Percentiles rank a stretch among this genome's conserved stretches.
phyloP scores from a whole-genome alignment of 2,888 invertebrate genomes.

The Xestia c-nigrum region DNA sequence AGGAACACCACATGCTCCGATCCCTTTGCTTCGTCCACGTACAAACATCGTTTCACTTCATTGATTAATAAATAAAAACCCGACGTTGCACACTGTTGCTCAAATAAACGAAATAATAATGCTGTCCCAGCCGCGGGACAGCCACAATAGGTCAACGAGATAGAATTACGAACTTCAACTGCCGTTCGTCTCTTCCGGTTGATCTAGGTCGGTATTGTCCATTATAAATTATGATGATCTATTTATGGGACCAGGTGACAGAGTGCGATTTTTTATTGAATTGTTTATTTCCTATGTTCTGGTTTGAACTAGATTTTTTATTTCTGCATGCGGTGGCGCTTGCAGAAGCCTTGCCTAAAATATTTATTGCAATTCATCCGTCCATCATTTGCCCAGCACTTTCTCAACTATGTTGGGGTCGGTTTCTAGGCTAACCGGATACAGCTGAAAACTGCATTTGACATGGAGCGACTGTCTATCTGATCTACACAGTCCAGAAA shows the following conservation, averaged over 20 bases:
- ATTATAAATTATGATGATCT: constrained; percentile 34
- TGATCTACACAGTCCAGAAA: neutral
- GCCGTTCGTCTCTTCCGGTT: constrained; percentile 38
- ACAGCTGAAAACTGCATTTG: neutral
- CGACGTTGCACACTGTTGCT: constrained; percentile 9
- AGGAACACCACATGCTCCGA: neutral
- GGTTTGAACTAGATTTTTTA: neutral
- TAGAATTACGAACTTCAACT: constrained; percentile 46
- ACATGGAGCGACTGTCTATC: neutral
- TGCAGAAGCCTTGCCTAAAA: neutral
- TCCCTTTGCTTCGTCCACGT: neutral
- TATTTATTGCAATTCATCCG: neutral
- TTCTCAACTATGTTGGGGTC: neutral
- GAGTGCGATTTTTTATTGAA: constrained; percentile 12
- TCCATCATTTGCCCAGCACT: neutral
- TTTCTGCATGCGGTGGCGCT: neutral
- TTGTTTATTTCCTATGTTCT: neutral
- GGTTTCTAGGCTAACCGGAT: neutral
- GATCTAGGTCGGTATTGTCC: constrained; percentile 44
- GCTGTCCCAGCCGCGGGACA: constrained; percentile 1
- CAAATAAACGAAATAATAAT: constrained; percentile 29
- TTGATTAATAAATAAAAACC: constrained; percentile 26
- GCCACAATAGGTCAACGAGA: constrained; percentile 37
- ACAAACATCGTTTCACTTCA: constrained; percentile 7
- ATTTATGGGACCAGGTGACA: constrained; percentile 15